Evolutionary conservation across 2,888 invertebrate genomes (phyloP).

Genomic region (Stenodera caucasica): DNA sequence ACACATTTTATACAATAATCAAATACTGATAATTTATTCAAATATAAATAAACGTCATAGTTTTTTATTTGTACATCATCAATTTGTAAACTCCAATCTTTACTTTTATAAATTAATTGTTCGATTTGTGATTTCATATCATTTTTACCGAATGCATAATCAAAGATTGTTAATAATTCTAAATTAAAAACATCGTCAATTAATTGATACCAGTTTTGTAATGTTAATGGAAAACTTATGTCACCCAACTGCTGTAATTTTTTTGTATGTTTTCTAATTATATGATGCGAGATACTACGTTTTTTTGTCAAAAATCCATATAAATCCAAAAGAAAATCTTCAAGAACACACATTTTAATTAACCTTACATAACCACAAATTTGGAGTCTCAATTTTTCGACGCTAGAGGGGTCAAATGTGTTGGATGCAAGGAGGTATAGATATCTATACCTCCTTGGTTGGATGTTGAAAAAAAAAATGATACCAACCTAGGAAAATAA

Average conservation of each 20-base stretch:
- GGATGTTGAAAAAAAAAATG: no score
- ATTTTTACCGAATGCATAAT: slow-evolving; percentile 33
- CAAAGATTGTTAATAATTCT: slow-evolving; percentile 35
- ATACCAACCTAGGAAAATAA: no score
- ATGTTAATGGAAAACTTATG: slow-evolving; percentile 63
- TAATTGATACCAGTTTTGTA: slow-evolving; percentile 62
- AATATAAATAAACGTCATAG: slow-evolving; percentile 59
- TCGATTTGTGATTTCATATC: slow-evolving; percentile 38
- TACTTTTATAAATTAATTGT: slow-evolving; percentile 55
- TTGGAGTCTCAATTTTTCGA: no score
- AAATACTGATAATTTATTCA: slow-evolving; percentile 55
- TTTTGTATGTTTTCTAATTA: slow-evolving; percentile 62
- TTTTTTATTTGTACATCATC: slow-evolving; percentile 53
- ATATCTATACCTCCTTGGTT: no score
- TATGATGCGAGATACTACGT: slow-evolving; percentile 28
- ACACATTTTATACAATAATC: slow-evolving; percentile 43
- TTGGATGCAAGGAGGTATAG: no score
- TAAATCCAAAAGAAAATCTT: slow-evolving; percentile 30
- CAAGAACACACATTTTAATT: slow-evolving; percentile 31
- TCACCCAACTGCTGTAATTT: slow-evolving; percentile 64
- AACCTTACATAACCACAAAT: slow-evolving; percentile 1
- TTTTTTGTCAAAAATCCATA: slow-evolving; percentile 33
- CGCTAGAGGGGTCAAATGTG: no score
- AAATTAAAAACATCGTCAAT: slow-evolving; percentile 10
- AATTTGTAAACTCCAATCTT: slow-evolving; percentile 58